Evolutionary conservation across 2,113 vertebrate genomes (phyloP), one percentile per base, ranked within the genome.

Genomic region (Naja naja): DNA sequence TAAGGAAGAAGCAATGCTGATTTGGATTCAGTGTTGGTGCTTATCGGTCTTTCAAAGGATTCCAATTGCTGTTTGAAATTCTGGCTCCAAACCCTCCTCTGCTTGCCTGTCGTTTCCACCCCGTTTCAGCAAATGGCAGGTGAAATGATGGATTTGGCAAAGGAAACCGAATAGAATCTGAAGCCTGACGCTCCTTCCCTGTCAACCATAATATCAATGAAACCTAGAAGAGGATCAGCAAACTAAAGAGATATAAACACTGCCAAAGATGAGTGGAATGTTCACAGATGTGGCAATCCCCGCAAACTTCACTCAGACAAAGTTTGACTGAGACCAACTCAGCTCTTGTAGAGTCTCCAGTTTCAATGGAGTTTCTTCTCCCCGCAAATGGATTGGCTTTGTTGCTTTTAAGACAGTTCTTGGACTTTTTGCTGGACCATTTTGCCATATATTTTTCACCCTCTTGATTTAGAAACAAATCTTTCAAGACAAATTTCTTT

Each of bases 331-430:
- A 55, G 93, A 69, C 47, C 93, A 92, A 9, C 89, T 95, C 92
- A 23, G 55, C 86, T 96, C 95, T 95, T 93, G 10, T 18, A 34
- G 90, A 39, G 90, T 94, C 93, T 90, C 56, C 95, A 95, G 89
- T 81, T 93, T 89, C 85, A 16, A 91, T 55, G 88, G 64, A 93
- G 92, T 30, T 58, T 97, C 96, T 95, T 91, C 3, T 60, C 92
- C 85, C 92, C 86, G 6, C 74, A 27, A 1, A 45, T 85, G 95
- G 92, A 90, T 96, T 95, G 90, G 89, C 91, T 91, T 39, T 22
- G 10, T 91, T 95, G 60, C 1, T 95, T 90, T 90, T 92, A 95
- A 91, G 94, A 87, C 93, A 96, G 94, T 69, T 90, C 60, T 94
- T 95, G 95, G 96, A 96, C 91, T 74, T 89, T 39, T 92, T 34